Conservation (phyloP, 2,888 invertebrate genomes). For the Noctua janthina region DNA sequence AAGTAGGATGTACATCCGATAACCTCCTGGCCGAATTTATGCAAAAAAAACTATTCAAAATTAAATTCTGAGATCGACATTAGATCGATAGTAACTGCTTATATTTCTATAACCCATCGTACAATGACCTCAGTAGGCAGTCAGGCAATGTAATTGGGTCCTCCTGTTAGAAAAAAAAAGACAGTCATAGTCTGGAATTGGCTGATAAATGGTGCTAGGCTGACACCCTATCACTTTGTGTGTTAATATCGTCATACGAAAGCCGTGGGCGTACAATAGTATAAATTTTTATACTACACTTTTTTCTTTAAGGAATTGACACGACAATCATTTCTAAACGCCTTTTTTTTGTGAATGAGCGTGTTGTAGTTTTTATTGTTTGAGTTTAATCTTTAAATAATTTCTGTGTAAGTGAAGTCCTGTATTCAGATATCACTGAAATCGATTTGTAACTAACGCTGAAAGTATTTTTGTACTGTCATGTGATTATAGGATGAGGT, state of each 20-base stretch:
- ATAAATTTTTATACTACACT: not conserved
- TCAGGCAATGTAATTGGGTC: conserved; percentile 37
- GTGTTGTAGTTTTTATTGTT: not conserved
- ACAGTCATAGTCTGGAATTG: conserved; percentile 25
- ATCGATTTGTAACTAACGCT: not conserved
- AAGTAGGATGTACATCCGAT: not conserved
- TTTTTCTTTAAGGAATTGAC: not conserved
- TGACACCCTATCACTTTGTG: conserved; percentile 57
- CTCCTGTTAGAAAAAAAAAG: conserved; percentile 47
- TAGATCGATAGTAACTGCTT: not conserved
- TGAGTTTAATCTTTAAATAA: not conserved
- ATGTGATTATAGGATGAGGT: not conserved
- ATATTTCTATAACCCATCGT: conserved; percentile 8
- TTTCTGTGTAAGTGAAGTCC: not conserved
- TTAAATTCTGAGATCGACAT: not conserved
- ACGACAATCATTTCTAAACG: not conserved
- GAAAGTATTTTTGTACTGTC: not conserved
- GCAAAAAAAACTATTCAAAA: not conserved
- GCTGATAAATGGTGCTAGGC: conserved; percentile 50
- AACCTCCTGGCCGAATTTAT: not conserved
- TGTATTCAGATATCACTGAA: not conserved
- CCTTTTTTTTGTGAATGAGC: not conserved
- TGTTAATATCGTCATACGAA: conserved; percentile 56
- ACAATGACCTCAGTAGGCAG: conserved; percentile 25
- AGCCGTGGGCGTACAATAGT: conserved; percentile 29